phyloP scores from a whole-genome alignment of 2,113 vertebrate genomes.

The Clarias magur region DNA sequence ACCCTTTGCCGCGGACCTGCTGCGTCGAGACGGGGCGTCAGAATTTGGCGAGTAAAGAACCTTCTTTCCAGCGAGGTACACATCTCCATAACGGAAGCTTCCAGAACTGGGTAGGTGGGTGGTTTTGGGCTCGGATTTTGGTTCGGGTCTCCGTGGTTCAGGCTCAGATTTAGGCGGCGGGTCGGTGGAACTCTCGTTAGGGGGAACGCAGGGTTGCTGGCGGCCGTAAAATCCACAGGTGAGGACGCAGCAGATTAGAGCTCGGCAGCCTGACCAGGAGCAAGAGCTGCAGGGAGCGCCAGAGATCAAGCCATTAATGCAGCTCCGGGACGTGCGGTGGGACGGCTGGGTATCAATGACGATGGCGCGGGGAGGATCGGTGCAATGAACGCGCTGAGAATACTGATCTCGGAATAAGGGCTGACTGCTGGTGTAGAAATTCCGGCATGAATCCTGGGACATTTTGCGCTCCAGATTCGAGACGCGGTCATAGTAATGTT shows the following conservation, averaged over 20 bases:
- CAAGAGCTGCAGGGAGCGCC: conserved; percentile 82
- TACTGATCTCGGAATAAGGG: conserved; percentile 67
- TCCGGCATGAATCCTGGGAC: conserved; percentile 49
- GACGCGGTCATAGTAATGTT: neutral
- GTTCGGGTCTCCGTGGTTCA: conserved; percentile 72
- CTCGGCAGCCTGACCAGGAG: conserved; percentile 76
- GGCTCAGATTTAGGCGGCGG: conserved; percentile 61
- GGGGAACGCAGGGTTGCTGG: conserved; percentile 74
- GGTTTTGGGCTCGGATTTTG: conserved; percentile 60
- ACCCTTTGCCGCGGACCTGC: conserved; percentile 77
- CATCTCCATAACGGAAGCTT: conserved; percentile 91
- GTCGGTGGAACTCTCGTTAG: conserved; percentile 82
- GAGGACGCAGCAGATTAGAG: conserved; percentile 72
- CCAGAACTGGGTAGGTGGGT: conserved; percentile 67
- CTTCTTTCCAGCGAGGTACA: conserved; percentile 87
- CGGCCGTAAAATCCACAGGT: conserved; percentile 86
- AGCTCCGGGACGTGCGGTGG: conserved; percentile 69
- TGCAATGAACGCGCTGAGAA: conserved; percentile 56
- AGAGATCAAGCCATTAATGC: conserved; percentile 77
- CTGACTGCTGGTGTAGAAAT: conserved; percentile 58
- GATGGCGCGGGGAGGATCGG: conserved; percentile 56
- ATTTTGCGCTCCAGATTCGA: neutral
- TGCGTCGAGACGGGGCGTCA: conserved; percentile 58
- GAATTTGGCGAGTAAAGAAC: conserved; percentile 69
- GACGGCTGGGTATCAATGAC: conserved; percentile 67